Percentiles rank a stretch among this genome's conserved stretches.
Conservation (phyloP, 2,113 vertebrate species). For the Oryzias melastigma region DNA sequence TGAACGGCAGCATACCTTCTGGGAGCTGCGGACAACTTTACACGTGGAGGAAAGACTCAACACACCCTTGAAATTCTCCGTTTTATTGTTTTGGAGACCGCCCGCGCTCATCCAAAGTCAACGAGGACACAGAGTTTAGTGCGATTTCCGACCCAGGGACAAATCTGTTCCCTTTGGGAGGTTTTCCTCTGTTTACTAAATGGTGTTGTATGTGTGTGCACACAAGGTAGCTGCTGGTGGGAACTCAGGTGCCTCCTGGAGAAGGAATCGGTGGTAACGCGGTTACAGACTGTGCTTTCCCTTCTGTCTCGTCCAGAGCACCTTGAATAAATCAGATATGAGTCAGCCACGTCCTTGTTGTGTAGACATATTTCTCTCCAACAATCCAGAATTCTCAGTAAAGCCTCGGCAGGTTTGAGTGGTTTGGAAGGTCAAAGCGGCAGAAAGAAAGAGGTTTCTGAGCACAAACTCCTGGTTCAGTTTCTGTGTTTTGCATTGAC, state of each 20-base stretch:
- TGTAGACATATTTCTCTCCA: too few species aligned
- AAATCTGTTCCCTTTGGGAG: slow-evolving; percentile 7
- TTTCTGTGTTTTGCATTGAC: too few species aligned
- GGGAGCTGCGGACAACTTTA: slow-evolving; percentile 55
- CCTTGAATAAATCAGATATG: too few species aligned
- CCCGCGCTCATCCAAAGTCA: slow-evolving; percentile 51
- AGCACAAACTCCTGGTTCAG: too few species aligned
- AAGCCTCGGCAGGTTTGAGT: too few species aligned
- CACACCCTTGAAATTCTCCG: slow-evolving; percentile 17
- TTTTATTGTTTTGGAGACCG: slow-evolving; percentile 40
- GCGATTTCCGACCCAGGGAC: slow-evolving; percentile 20
- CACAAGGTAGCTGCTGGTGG: not conserved
- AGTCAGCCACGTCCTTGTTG: too few species aligned
- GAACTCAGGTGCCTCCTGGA: slow-evolving; percentile 11
- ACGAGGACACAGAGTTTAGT: not conserved
- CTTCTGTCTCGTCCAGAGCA: too few species aligned
- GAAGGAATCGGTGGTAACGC: slow-evolving; percentile 42
- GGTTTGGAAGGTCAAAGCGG: too few species aligned
- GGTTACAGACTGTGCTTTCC: too few species aligned
- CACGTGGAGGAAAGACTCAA: slow-evolving; percentile 29
- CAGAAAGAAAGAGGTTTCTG: too few species aligned
- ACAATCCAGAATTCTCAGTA: too few species aligned
- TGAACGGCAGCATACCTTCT: slow-evolving; percentile 66
- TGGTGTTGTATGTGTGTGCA: not conserved
- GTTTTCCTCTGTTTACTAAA: slow-evolving; percentile 16